A percentile compares a stretch with the other conserved stretches of the same genome.
Conservation (phyloP, 2,113 vertebrate species). For the Crocuta crocuta region DNA sequence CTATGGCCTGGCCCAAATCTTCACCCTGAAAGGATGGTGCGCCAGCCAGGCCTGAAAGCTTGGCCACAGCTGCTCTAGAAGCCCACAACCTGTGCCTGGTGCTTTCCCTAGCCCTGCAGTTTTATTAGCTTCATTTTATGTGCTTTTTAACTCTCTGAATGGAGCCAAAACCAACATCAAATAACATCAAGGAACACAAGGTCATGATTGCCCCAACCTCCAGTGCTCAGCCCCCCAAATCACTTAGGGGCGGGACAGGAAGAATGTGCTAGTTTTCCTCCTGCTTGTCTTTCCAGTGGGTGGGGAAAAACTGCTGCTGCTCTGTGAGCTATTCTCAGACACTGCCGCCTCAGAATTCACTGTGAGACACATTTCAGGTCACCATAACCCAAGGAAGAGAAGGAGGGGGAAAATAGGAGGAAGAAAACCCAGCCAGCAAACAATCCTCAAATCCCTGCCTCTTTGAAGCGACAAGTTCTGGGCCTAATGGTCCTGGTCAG, state of each 20-base stretch:
- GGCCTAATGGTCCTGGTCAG: not conserved
- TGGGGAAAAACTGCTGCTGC: not conserved
- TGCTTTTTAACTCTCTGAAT: constrained; percentile 71
- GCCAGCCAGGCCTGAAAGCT: constrained; percentile 7
- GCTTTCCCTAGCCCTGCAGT: constrained; percentile 52
- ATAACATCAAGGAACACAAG: constrained; percentile 80
- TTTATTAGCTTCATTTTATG: constrained; percentile 77
- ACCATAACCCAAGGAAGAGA: constrained; percentile 76
- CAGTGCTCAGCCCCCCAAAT: constrained; percentile 13
- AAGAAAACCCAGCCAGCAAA: constrained; percentile 50
- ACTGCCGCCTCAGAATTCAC: constrained; percentile 61
- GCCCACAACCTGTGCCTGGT: constrained; percentile 53
- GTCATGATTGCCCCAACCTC: constrained; percentile 53
- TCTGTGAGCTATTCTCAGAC: constrained; percentile 79
- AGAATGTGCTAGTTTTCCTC: not conserved
- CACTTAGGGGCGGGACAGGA: constrained; percentile 14
- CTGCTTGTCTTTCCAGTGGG: constrained; percentile 29
- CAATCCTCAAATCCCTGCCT: constrained; percentile 54
- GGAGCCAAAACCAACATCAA: constrained; percentile 77
- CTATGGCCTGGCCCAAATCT: not conserved
- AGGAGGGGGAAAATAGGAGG: not conserved
- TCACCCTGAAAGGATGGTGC: constrained; percentile 23
- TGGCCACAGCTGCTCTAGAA: constrained; percentile 59
- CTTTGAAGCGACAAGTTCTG: not conserved
- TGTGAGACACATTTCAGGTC: constrained; percentile 73